Evolutionary conservation across 2,888 invertebrate genomes (phyloP).

Genomic region (Nemapogon koenigi): DNA sequence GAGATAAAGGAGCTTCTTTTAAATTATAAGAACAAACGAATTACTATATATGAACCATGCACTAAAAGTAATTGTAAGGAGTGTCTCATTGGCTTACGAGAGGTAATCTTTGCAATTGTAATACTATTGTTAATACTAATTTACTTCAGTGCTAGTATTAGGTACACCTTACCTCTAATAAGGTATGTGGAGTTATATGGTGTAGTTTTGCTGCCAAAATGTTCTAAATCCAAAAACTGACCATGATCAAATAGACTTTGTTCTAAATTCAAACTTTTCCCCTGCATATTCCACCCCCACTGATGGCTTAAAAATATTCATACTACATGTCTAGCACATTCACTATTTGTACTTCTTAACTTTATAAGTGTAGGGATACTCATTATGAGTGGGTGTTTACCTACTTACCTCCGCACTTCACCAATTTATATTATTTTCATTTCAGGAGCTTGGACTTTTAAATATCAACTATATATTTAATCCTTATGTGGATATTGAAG

Average conservation of each 20-base stretch:
- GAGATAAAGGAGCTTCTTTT: conserved; percentile 50
- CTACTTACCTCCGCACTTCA: too few relatives aligned
- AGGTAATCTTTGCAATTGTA: conserved; percentile 30
- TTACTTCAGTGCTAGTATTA: neutral
- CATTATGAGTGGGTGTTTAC: too few relatives aligned
- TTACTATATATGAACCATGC: conserved; percentile 47
- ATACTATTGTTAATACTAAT: neutral
- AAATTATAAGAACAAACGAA: conserved; percentile 47
- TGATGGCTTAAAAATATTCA: too few relatives aligned
- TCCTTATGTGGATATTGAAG: conserved; percentile 37
- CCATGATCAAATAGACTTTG: too few relatives aligned
- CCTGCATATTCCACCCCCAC: too few relatives aligned
- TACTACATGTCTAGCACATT: too few relatives aligned
- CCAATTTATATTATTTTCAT: conserved; percentile 4
- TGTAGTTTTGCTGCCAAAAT: too few relatives aligned
- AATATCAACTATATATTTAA: conserved; percentile 48
- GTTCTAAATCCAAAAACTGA: too few relatives aligned
- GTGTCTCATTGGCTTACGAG: conserved; percentile 46
- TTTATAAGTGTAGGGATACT: too few relatives aligned
- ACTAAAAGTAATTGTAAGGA: conserved; percentile 40
- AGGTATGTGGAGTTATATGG: too few relatives aligned
- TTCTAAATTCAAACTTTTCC: too few relatives aligned
- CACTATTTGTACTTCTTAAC: neutral
- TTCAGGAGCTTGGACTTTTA: conserved; percentile 42
- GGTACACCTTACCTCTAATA: neutral